These are phyloP conservation scores for Oreochromis mossambicus DNA, from an alignment of 2,797 vertebrate genomes.

Conservation along the genomic window DNA sequence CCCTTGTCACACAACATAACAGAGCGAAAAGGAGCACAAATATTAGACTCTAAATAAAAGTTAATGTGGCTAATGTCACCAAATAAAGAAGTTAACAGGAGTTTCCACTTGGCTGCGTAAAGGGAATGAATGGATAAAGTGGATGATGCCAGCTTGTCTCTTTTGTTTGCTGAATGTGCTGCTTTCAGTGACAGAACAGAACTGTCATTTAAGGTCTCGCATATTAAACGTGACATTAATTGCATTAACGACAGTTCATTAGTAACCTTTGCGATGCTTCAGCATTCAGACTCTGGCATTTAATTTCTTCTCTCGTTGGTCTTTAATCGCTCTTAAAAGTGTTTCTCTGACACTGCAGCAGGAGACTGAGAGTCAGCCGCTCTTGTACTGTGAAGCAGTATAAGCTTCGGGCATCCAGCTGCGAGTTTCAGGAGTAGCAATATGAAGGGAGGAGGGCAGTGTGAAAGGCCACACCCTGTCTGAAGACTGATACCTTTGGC, in stretches of 20 bases:
- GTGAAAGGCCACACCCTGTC: constrained; percentile 31
- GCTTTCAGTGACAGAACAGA: not conserved
- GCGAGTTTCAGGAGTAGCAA: not conserved
- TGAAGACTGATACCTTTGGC: constrained; percentile 42
- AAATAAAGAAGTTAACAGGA: not conserved
- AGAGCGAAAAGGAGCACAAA: accelerated
- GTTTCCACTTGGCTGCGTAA: not conserved
- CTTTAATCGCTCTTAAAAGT: not conserved
- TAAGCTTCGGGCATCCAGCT: not conserved
- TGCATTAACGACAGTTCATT: not conserved
- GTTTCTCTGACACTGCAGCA: not conserved
- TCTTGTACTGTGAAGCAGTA: not conserved
- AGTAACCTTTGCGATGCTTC: not conserved
- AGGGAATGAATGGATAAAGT: not conserved
- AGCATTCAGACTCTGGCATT: not conserved
- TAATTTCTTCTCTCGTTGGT: not conserved
- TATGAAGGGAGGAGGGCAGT: not conserved
- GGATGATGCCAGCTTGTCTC: not conserved
- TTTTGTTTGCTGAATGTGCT: not conserved
- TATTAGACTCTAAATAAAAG: accelerated
- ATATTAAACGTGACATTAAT: not conserved
- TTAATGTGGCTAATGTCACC: not conserved
- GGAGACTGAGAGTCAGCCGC: not conserved
- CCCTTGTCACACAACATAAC: not conserved
- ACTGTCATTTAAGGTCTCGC: not conserved